Evolutionary conservation across 2,888 invertebrate genomes (phyloP), one percentile per base, ranked within the genome.

Genomic region (Agelastica alni): DNA sequence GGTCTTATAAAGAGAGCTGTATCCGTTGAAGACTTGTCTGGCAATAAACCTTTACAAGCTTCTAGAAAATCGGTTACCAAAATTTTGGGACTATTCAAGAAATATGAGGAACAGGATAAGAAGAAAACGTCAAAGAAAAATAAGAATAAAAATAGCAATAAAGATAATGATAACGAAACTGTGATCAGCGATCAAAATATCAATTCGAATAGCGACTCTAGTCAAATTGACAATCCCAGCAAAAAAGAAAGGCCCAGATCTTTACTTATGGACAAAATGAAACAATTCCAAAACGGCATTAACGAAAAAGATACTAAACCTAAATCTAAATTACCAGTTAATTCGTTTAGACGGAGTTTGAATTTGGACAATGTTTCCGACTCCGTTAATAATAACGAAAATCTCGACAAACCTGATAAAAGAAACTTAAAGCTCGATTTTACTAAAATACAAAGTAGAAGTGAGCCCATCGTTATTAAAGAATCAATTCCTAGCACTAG

Each of bases 41-140:
- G 62, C 47, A 64, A 64, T 26, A 72, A 68, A 64, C 80, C 80
- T 46, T 79, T 83, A 49, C 85, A 70, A 62, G 80, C 81, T 37
- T 83, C 83, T 37, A 83, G 83, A 67, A 86, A 84, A 31, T 85
- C 86, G 7, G 86, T 88, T 2, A 89, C 90, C 0, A 84, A 85
- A 66, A 89, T 92, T 36, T 76, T 92, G 52, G 89, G 90, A 0
- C 77, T 91, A 2, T 89, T 92, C 64, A 88, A 86, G 63, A 89
- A 87, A 74, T 84, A 84, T 72, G 84, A 89, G 74, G 81, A 87
- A 44, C 56, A 86, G 47, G 64, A 78, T 66, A 67, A 78, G 55
- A 66, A 71, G 16, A 64, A 68, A 58, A 57, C 47, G 17, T 51
- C 58, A 17, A 64, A 69, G 41, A 58, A 49, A 61, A 67, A 26